Evolutionary conservation across 2,113 vertebrate genomes (phyloP).

Genomic region (Acanthochromis polyacanthus): DNA sequence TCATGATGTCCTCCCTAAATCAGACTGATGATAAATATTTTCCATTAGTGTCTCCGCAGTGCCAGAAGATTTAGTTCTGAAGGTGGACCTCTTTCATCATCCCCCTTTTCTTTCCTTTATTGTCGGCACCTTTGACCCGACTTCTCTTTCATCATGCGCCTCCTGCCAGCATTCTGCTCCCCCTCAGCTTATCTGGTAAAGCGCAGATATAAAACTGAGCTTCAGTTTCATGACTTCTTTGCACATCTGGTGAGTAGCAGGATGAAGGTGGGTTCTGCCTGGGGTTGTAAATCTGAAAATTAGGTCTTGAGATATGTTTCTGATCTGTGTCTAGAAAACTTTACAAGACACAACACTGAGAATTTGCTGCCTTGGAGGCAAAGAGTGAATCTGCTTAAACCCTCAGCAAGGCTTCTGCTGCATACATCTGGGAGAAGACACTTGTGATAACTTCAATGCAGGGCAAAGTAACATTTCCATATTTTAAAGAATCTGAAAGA

Average conservation of each 20-base stretch:
- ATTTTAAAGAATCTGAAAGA: too few species aligned
- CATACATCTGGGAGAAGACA: neutral
- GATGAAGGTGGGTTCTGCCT: conserved; percentile 35
- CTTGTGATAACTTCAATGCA: too few species aligned
- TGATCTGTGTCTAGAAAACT: neutral
- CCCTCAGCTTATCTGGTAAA: conserved; percentile 10
- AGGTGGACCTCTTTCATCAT: neutral
- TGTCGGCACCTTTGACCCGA: conserved; percentile 35
- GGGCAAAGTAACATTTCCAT: too few species aligned
- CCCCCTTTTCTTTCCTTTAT: conserved; percentile 15
- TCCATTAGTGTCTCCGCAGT: neutral
- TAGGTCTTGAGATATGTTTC: conserved; percentile 14
- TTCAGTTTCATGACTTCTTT: conserved; percentile 62
- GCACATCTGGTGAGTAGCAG: conserved; percentile 63
- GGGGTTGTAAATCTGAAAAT: conserved; percentile 52
- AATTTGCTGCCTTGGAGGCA: conserved; percentile 22
- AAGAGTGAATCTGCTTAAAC: conserved; percentile 11
- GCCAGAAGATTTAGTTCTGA: neutral
- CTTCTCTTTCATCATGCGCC: conserved; percentile 10
- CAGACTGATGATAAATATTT: neutral
- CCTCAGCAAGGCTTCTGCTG: neutral
- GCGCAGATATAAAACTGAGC: conserved; percentile 37
- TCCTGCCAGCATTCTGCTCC: neutral
- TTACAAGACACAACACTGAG: conserved; percentile 39
- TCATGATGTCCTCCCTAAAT: neutral